phyloP scores from a whole-genome alignment of 2,888 invertebrate genomes.

The Ectemnius continuus region DNA sequence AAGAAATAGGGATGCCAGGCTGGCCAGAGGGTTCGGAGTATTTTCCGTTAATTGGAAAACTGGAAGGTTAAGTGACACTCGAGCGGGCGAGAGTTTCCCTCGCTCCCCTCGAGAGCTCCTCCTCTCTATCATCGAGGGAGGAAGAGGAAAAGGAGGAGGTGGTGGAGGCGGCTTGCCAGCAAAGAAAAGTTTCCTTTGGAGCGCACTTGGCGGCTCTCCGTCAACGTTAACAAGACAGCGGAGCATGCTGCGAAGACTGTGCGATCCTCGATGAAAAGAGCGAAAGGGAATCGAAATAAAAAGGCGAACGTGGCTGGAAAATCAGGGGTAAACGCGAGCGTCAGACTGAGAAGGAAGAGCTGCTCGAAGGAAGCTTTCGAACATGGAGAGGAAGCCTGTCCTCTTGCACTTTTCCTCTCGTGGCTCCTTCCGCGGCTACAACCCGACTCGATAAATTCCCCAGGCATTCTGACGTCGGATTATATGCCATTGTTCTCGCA shows the following conservation, averaged over 20 bases:
- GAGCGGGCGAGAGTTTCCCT: conserved; percentile 16
- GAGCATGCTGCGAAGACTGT: background rate
- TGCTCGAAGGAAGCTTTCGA: background rate
- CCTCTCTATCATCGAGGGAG: conserved; percentile 1
- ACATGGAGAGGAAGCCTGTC: conserved; percentile 6
- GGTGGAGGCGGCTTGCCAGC: too few relatives aligned
- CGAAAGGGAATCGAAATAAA: conserved; percentile 1
- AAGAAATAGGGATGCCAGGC: conserved; percentile 7
- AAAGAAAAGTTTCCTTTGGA: conserved; percentile 8
- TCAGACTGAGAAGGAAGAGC: too few relatives aligned
- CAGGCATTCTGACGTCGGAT: too few relatives aligned
- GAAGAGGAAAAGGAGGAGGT: background rate
- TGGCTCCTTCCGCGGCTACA: conserved; percentile 24
- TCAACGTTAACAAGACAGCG: conserved; percentile 32
- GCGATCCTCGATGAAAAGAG: background rate
- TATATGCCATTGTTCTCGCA: conserved; percentile 36
- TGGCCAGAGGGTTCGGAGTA: background rate
- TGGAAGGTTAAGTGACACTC: conserved; percentile 34
- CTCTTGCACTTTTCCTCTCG: background rate
- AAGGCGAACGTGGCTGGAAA: background rate
- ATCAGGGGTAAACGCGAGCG: too few relatives aligned
- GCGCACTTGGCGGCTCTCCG: background rate
- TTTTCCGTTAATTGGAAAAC: conserved; percentile 34
- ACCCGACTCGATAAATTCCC: conserved; percentile 11
- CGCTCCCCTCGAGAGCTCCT: background rate